phyloP scores from a whole-genome alignment of 2,888 invertebrate species.

The Pseudolycoriella hygida region DNA sequence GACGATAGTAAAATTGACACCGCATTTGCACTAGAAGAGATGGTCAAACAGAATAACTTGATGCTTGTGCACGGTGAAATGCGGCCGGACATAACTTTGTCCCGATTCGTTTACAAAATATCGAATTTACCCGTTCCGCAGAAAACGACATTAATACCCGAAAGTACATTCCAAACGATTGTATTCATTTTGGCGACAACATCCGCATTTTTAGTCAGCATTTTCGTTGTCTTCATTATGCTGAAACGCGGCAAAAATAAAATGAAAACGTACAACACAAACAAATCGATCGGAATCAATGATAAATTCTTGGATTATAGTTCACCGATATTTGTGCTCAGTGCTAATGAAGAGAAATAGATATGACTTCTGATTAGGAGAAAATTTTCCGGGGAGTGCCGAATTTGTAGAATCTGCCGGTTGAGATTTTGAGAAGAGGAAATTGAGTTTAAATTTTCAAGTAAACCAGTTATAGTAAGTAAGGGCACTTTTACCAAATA shows the following conservation, averaged over 20 bases:
- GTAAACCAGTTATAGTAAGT: too few relatives aligned
- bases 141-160: slow-evolving; percentile 19
- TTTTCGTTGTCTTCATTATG: slow-evolving; percentile 55
- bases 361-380: slow-evolving; percentile 4
- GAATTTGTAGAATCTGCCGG: too few relatives aligned
- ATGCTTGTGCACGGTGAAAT: slow-evolving; percentile 24
- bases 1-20: slow-evolving; percentile 61
- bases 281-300: slow-evolving; percentile 11
- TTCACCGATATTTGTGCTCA: slow-evolving; percentile 28
- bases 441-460: too few relatives aligned
- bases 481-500: too few relatives aligned
- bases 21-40: slow-evolving; percentile 60
- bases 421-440: too few relatives aligned
- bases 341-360: slow-evolving; percentile 14
- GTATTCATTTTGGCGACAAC: slow-evolving; percentile 59
- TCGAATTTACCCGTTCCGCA: slow-evolving; percentile 12
- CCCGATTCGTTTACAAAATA: slow-evolving; percentile 38
- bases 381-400: not conserved
- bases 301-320: slow-evolving; percentile 24
- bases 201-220: slow-evolving; percentile 63
- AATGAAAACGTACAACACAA: slow-evolving; percentile 11
- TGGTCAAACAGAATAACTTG: slow-evolving; percentile 35
- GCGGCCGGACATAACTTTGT: slow-evolving; percentile 42
- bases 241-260: slow-evolving; percentile 43
- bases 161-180: slow-evolving; percentile 48